Evolutionary conservation across 2,797 vertebrate genomes (phyloP), one percentile per base, ranked within the genome.

Genomic region (Sciurus vulgaris): DNA sequence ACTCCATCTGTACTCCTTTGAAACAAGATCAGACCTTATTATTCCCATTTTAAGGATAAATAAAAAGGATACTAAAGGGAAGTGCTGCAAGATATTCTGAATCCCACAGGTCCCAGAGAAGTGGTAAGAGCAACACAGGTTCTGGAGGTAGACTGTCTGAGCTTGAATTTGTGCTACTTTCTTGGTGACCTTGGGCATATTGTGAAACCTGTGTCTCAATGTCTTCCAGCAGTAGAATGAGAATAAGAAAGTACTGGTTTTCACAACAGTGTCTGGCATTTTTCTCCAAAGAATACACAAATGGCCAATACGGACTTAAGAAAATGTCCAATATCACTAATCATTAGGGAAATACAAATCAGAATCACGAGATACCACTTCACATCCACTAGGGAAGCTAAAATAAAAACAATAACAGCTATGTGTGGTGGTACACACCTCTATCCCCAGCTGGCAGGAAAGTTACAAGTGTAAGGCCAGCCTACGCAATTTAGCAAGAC

Each of bases 151-250:
- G 44, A 72, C 7, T 28, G 8, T 33, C 28, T 38, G 67, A 67
- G 35, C 44, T 73, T 77, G 83, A 85, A 18, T 49, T 17, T 44
- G 9, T 77, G 76, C 10, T 61, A 24, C n/a, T 79, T 91, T 70
- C 38, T 30, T 59, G 61, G 70, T 74, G 33, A 33, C 54, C 47
- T 78, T 38, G 56, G 77, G 24, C 35, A 59, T 51, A 18, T n/a
- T 93, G 22, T 26, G 47, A 85, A 96, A 59, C 0, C 24, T 72
- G 28, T 79, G 38, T 28, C n/a, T 88, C 74, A 81, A 14, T 6
- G 33, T 93, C 41, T 67, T 97, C 54, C 24, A 89, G 33, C 33
- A 84, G 33, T 77, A 96, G 77, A 78, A 91, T 3, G 35, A 81
- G 44, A 26, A 30, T 41, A 86, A 72, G 33, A 28, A 89, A 70